Conservation (phyloP, 2,888 invertebrate genomes). For the Chymomyza fuscimana region DNA sequence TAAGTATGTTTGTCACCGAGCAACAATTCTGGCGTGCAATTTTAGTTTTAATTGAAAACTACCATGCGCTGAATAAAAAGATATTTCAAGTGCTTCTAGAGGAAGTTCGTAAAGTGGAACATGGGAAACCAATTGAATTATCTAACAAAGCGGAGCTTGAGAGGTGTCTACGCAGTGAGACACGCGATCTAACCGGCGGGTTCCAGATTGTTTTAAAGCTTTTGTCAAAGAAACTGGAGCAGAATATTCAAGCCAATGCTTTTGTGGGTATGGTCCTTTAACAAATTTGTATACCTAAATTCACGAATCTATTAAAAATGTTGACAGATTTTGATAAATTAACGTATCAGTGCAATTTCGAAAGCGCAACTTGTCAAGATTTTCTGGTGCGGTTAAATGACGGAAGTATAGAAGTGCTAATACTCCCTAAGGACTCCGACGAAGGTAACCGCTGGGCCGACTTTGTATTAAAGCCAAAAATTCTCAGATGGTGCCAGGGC, state of each 20-base stretch:
- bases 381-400: conserved; percentile 51
- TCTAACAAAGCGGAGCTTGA: conserved; percentile 41
- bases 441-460: conserved; percentile 63
- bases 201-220: conserved; percentile 64
- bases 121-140: conserved; percentile 43
- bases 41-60: conserved; percentile 84
- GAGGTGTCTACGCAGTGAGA: conserved; percentile 16
- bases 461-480: conserved; percentile 81
- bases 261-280: conserved; percentile 56
- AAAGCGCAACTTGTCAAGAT: conserved; percentile 50
- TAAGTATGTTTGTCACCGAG: conserved; percentile 17
- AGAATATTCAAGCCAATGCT: conserved; percentile 57
- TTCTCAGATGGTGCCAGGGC: conserved; percentile 69
- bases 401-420: conserved; percentile 34
- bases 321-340: conserved; percentile 61
- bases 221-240: conserved; percentile 61
- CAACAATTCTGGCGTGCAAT: conserved; percentile 84
- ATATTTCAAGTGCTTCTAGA: conserved; percentile 81
- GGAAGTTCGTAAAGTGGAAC: conserved; percentile 45
- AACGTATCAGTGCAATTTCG: conserved; percentile 64
- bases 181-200: conserved; percentile 38
- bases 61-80: conserved; percentile 87
- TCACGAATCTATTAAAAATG: neutral
- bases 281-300: neutral
- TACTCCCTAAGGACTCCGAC: conserved; percentile 22